These are phyloP conservation scores for Gallirallus australis DNA, from an alignment of 2,797 vertebrate genomes.

Conservation along the genomic window DNA sequence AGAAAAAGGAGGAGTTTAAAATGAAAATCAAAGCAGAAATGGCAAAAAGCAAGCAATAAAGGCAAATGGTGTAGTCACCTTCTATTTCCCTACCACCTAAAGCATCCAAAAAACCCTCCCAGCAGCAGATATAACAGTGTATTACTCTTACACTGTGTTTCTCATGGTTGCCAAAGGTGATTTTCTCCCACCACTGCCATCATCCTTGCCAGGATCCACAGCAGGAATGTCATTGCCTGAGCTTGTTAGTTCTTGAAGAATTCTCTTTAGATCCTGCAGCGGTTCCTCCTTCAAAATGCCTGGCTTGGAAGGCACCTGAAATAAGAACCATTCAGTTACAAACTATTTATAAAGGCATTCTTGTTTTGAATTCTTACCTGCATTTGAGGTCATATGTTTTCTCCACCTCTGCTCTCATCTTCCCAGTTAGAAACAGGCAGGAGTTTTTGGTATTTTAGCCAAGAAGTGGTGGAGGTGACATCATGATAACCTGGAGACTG, in stretches of 20 bases:
- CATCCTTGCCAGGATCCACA: background rate
- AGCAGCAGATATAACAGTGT: background rate
- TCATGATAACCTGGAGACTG: background rate
- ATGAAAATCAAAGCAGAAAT: background rate
- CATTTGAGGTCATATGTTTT: background rate
- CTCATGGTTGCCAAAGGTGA: background rate
- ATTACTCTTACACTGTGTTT: slow-evolving; percentile 19
- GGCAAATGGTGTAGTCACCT: background rate
- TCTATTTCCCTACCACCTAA: background rate
- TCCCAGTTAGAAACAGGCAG: background rate
- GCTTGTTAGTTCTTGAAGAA: slow-evolving; percentile 75
- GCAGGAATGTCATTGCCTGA: slow-evolving; percentile 69
- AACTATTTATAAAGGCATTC: background rate
- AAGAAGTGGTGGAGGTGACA: background rate
- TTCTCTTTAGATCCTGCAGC: slow-evolving; percentile 73
- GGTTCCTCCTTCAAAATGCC: slow-evolving; percentile 71
- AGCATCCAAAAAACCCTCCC: background rate
- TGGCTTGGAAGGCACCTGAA: slow-evolving; percentile 64
- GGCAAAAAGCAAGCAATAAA: background rate
- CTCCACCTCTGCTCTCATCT: background rate
- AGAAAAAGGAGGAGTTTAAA: background rate
- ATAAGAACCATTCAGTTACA: background rate
- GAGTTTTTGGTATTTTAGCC: background rate
- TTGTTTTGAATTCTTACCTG: background rate
- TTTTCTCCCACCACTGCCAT: background rate